A percentile compares a stretch with the other conserved stretches of the same genome.
Conservation (phyloP, 2,797 vertebrate species). For the Acridotheres tristis region DNA sequence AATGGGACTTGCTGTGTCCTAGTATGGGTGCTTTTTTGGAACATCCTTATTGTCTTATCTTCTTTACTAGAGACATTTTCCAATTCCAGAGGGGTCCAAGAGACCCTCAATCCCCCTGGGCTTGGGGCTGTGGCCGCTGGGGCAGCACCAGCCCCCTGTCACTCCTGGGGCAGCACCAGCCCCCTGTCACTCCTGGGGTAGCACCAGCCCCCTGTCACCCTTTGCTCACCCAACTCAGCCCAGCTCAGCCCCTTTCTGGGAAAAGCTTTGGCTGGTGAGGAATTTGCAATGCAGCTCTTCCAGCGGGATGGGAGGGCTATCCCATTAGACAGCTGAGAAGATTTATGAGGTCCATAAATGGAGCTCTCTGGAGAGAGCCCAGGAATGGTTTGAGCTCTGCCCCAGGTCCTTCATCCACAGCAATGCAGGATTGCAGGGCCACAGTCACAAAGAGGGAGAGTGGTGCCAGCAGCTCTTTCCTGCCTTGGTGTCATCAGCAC, state of each 20-base stretch:
- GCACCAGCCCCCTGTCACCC: background rate
- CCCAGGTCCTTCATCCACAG: background rate
- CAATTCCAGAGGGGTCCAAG: background rate
- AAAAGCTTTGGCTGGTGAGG: background rate
- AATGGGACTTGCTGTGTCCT: background rate
- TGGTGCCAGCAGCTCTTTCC: background rate
- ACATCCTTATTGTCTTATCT: background rate
- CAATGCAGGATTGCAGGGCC: background rate
- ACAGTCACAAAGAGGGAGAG: background rate
- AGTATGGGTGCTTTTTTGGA: background rate
- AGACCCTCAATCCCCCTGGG: rapidly evolving
- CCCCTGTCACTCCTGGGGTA: background rate
- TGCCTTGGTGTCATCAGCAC: background rate
- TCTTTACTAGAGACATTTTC: background rate
- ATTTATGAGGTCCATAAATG: background rate
- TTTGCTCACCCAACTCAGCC: rapidly evolving
- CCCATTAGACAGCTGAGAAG: background rate
- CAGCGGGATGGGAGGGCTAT: background rate
- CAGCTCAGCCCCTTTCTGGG: background rate
- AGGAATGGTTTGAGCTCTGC: background rate
- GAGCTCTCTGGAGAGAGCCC: conserved; percentile 8
- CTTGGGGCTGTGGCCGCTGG: too few relatives aligned
- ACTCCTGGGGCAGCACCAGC: background rate
- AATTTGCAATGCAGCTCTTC: background rate
- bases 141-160: background rate